These are phyloP conservation scores for Peromyscus eremicus DNA, from an alignment of 2,797 vertebrate species.

Conservation along the genomic window DNA sequence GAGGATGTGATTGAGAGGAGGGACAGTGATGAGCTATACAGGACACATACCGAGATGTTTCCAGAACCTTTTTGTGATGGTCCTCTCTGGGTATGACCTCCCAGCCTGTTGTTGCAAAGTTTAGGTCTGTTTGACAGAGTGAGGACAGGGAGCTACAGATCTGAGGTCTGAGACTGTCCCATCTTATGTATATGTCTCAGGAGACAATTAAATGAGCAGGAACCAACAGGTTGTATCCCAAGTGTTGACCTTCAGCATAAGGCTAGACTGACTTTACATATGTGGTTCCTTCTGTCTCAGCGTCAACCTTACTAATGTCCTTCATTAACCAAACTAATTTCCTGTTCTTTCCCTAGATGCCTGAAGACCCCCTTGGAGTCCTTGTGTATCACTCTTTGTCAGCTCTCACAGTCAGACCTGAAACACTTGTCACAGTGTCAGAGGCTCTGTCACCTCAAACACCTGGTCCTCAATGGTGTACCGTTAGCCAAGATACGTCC, in stretches of 20 bases:
- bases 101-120: neutral
- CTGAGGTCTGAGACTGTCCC: too few relatives aligned
- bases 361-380: neutral
- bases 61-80: neutral
- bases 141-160: neutral
- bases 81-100: neutral
- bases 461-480: neutral
- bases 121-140: neutral
- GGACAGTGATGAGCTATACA: neutral
- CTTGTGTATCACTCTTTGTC: too few relatives aligned
- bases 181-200: neutral
- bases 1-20: neutral
- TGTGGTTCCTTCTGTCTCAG: too few relatives aligned
- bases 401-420: neutral
- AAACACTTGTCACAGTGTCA: neutral
- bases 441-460: neutral
- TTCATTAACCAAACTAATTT: neutral
- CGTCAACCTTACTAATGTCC: neutral
- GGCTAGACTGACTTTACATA: neutral
- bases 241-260: neutral
- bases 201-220: neutral
- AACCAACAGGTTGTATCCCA: neutral
- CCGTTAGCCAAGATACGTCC: neutral
- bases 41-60: neutral
- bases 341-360: neutral